Base-by-base conservation (phyloP, 64 coral and sea anemone species). In the Actinia equina region DNA sequence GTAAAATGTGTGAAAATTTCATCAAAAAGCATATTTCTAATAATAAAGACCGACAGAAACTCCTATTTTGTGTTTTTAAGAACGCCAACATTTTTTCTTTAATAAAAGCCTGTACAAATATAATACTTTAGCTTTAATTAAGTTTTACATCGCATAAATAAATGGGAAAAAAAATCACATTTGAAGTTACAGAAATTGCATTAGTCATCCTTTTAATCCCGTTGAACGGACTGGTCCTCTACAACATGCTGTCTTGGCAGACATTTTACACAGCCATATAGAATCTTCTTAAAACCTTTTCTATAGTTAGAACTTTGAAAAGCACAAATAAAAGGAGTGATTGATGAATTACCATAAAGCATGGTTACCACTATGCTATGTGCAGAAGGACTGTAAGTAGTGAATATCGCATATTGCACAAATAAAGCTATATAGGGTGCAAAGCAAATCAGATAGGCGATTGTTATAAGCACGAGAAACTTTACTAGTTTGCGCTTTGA, bases 401-500 rank as follows among this genome's bases (percentile, higher is more conserved):
- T 53, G 46, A 79, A 25, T 80, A 91, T 7, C 70, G 89, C n/a
- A 8, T 69, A 69, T 6, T 69, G 19, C 1, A 69, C 63, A 69
- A 69, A 69, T n/a, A 22, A 23, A 25, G 20, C n/a, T 69, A 69
- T 69, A 9, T 69, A 69, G 1, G 63, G 63, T 2, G 20, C 63
- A 69, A 69, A 69, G 23, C 19, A 69, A 6, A 84, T 60, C 46
- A 59, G 88, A 4, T 67, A 92, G 1, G 81, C 77, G 20, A 51
- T 3, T 30, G 91, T 88, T 27, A 92, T 12, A 0, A 59, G 23
- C 17, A 92, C 45, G 12, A 92, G 67, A 15, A 88, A 44, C 16
- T 70, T 23, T 0, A 88, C 43, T 44, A 92, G 25, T 43, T 83
- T 83, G 10, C 70, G 61, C 52, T 92, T 92, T 15, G 86, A 79